Evolutionary conservation across 2,797 vertebrate genomes (phyloP).

Genomic region (Falco biarmicus): DNA sequence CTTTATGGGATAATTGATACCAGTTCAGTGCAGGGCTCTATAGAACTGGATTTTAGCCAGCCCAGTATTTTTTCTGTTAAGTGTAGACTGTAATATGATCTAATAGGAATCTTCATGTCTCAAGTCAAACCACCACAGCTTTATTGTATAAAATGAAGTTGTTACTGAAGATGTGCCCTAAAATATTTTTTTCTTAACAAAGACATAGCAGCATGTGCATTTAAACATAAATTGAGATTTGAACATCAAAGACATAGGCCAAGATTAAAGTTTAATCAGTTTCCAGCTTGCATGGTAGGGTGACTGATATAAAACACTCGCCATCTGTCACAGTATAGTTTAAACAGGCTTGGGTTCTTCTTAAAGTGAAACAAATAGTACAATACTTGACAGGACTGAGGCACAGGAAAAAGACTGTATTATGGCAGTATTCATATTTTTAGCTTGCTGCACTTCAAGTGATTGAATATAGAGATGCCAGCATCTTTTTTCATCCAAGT

Average conservation of each 20-base stretch:
- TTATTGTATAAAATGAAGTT: neutral
- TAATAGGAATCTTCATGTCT: neutral
- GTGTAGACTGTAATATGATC: neutral
- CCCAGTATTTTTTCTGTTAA: neutral
- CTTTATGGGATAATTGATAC: conserved; percentile 36
- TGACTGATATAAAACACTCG: neutral
- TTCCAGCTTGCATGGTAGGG: neutral
- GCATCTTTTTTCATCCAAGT: neutral
- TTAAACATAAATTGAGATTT: neutral
- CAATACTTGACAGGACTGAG: neutral
- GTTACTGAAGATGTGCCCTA: neutral
- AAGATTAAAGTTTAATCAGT: neutral
- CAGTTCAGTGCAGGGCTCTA: neutral
- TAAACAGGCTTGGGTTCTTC: neutral
- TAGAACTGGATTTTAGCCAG: neutral
- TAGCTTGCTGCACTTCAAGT: neutral
- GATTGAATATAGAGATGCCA: neutral
- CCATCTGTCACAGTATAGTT: neutral
- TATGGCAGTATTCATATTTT: neutral
- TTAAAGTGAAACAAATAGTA: neutral
- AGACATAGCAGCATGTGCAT: neutral
- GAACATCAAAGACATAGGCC: neutral
- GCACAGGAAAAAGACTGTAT: neutral
- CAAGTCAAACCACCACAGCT: neutral
- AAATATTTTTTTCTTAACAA: neutral